A percentile compares a stretch with the other conserved stretches of the same genome.
Evolutionary conservation across 2,888 invertebrate genomes (phyloP).

Genomic region (Autographa gamma): DNA sequence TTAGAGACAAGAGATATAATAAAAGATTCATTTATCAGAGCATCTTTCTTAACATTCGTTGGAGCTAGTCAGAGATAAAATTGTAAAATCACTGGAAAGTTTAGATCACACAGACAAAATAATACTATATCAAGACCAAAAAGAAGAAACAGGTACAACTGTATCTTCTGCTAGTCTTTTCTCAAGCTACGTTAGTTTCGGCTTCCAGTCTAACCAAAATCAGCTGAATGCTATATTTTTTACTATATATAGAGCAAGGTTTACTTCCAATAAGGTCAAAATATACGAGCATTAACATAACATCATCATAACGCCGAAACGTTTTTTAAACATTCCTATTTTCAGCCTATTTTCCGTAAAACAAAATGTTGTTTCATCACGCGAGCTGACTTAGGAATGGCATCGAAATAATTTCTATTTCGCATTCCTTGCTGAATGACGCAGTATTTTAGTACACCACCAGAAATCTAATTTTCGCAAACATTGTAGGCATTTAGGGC

Average conservation of each 20-base stretch:
- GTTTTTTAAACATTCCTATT: slow-evolving; percentile 17
- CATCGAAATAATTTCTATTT: slow-evolving; percentile 46
- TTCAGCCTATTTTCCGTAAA: slow-evolving; percentile 11
- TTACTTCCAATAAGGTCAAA: background rate
- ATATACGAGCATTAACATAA: slow-evolving; percentile 5
- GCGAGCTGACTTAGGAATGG: slow-evolving; percentile 50
- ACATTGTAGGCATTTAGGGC: slow-evolving; percentile 54
- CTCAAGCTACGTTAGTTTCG: no score
- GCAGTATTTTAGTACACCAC: slow-evolving; percentile 28
- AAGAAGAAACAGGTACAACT: background rate
- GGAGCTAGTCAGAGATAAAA: no score
- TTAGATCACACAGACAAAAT: no score
- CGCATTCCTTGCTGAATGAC: slow-evolving; percentile 36
- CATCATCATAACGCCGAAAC: slow-evolving; percentile 8
- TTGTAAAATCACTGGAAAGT: no score
- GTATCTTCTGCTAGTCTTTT: no score
- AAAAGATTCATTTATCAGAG: no score
- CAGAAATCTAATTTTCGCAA: slow-evolving; percentile 68
- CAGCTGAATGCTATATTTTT: no score
- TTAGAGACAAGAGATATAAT: background rate
- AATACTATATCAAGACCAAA: no score
- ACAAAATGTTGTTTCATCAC: slow-evolving; percentile 42
- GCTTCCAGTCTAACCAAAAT: no score
- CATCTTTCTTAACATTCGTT: no score
- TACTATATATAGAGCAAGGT: background rate